These are phyloP conservation scores for Prunella himalayana DNA, from an alignment of 2,113 vertebrate genomes.

Conservation along the genomic window DNA sequence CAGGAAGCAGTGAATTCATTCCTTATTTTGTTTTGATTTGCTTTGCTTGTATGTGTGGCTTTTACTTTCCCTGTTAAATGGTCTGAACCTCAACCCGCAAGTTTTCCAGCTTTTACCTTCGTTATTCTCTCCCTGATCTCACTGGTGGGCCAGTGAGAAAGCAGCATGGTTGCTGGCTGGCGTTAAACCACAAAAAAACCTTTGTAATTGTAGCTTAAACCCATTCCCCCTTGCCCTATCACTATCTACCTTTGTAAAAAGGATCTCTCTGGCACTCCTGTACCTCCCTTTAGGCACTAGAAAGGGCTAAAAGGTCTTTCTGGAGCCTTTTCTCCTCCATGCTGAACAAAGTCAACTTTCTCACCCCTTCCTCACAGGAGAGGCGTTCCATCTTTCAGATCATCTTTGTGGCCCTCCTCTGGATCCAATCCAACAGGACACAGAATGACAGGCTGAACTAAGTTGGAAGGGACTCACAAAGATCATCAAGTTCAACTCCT, in stretches of 20 bases:
- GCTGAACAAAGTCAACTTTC: neutral
- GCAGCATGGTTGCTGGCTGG: neutral
- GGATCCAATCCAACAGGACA: neutral
- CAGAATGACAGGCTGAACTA: neutral
- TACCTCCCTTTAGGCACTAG: neutral
- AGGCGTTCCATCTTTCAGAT: neutral
- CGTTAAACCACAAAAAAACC: neutral
- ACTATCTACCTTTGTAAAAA: neutral
- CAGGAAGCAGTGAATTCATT: neutral
- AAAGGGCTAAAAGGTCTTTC: neutral
- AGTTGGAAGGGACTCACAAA: neutral
- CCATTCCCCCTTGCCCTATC: neutral
- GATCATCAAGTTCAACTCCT: neutral
- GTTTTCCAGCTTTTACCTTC: neutral
- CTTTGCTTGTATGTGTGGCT: neutral
- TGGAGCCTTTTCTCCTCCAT: neutral
- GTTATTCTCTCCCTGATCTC: neutral
- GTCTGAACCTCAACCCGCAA: neutral
- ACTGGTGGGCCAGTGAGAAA: neutral
- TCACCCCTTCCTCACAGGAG: neutral
- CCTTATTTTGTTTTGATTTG: neutral
- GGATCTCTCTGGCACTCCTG: neutral
- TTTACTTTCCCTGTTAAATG: neutral
- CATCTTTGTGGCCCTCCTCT: neutral
- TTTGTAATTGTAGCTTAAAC: neutral